Conservation (phyloP, 2,888 invertebrate genomes). For the Cylindroiulus punctatus region DNA sequence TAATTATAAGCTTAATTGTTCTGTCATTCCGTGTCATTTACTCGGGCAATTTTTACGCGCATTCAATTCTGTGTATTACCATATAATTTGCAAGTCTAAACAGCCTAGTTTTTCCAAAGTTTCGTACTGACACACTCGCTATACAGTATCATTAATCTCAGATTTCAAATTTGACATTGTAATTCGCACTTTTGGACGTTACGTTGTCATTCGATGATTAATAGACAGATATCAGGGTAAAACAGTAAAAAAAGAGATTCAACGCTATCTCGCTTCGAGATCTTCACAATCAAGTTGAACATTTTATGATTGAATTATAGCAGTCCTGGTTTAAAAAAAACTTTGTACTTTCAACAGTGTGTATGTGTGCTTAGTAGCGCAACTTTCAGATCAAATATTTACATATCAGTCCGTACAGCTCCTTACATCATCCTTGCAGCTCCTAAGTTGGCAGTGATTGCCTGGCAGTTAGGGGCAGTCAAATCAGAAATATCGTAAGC, state of each 20-base stretch:
- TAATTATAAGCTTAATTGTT: constrained; percentile 34
- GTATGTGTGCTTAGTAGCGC: no score
- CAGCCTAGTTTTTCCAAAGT: not conserved
- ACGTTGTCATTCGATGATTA: constrained; percentile 30
- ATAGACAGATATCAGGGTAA: not conserved
- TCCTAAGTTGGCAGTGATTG: no score
- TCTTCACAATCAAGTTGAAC: no score
- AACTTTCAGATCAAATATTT: no score
- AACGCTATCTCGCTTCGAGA: no score
- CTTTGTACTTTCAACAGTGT: no score
- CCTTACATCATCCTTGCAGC: no score
- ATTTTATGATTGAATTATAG: no score
- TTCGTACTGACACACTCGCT: not conserved
- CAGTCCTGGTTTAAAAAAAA: no score
- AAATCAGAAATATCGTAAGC: no score
- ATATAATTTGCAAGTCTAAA: constrained; percentile 43
- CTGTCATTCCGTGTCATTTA: constrained; percentile 40
- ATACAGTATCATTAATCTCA: constrained; percentile 35
- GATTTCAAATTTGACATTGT: constrained; percentile 27
- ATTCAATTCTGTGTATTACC: constrained; percentile 30
- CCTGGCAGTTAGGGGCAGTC: no score
- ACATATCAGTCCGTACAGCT: no score
- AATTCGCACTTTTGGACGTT: constrained; percentile 44
- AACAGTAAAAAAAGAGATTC: not conserved
- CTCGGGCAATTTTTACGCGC: not conserved